phyloP scores from a whole-genome alignment of 2,888 invertebrate species.

The Drosophila prostipennis region DNA sequence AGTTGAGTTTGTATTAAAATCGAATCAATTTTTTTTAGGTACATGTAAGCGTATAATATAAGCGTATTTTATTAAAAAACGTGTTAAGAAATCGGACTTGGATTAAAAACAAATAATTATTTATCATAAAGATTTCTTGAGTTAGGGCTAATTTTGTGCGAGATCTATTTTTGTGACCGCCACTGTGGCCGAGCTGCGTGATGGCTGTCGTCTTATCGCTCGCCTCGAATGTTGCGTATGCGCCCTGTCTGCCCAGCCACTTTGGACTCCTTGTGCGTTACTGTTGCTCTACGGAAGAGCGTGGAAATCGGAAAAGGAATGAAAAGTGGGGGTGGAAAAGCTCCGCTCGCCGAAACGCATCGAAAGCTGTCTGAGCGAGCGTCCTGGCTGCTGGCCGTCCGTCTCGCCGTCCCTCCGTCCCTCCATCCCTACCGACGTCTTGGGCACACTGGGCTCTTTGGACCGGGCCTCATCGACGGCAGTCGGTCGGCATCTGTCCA shows the following conservation, averaged over 20 bases:
- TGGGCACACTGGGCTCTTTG: slow-evolving; percentile 14
- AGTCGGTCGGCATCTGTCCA: slow-evolving; percentile 71
- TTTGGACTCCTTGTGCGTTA: slow-evolving; percentile 13
- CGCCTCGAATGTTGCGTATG: slow-evolving; percentile 36
- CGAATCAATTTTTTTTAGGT: too few species aligned
- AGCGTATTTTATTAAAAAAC: too few species aligned
- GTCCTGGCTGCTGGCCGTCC: slow-evolving; percentile 25
- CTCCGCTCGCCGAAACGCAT: slow-evolving; percentile 10
- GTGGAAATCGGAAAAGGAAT: background rate
- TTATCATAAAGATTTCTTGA: too few species aligned
- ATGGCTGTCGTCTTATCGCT: slow-evolving; percentile 4
- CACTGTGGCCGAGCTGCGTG: background rate
- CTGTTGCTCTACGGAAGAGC: slow-evolving; percentile 15
- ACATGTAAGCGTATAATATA: too few species aligned
- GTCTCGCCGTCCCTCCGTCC: background rate
- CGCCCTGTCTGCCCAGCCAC: slow-evolving; percentile 30
- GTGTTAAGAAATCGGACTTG: too few species aligned
- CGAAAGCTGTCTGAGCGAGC: slow-evolving; percentile 34
- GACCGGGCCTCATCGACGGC: slow-evolving; percentile 32
- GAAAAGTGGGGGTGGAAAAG: slow-evolving; percentile 9
- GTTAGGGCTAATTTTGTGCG: too few species aligned
- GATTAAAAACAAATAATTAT: too few species aligned
- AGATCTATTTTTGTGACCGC: background rate
- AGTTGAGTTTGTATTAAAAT: too few species aligned
- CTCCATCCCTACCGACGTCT: background rate